Evolutionary conservation across 2,888 invertebrate species (phyloP).

Genomic region (Plebejus melissa): DNA sequence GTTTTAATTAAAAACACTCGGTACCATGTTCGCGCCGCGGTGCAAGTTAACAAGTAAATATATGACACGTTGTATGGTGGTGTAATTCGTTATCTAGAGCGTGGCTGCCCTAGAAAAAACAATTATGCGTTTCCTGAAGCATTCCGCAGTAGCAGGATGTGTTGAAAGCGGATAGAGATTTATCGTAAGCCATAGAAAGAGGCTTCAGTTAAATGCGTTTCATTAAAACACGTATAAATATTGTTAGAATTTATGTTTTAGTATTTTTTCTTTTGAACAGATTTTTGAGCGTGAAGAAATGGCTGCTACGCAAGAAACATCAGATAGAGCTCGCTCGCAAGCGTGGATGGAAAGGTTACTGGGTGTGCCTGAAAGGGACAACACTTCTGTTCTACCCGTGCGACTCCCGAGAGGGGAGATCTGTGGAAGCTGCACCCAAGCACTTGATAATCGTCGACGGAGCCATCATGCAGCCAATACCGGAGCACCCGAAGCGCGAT

Average conservation of each 20-base stretch:
- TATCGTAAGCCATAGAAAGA: neutral
- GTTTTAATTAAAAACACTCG: constrained; percentile 18
- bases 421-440: constrained; percentile 95
- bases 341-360: constrained; percentile 98
- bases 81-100: constrained; percentile 14
- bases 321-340: constrained; percentile 97
- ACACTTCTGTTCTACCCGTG: constrained; percentile 97
- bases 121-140: neutral
- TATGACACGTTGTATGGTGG: constrained; percentile 2
- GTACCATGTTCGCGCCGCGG: neutral
- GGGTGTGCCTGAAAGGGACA: constrained; percentile 98
- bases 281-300: constrained; percentile 98
- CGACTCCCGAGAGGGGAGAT: constrained; percentile 93
- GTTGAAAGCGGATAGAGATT: neutral
- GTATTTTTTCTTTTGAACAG: constrained; percentile 70
- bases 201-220: neutral
- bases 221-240: neutral
- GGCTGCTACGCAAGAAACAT: constrained; percentile 97
- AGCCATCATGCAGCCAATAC: constrained; percentile 98
- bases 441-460: constrained; percentile 97
- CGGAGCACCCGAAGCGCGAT: constrained; percentile 98
- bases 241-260: neutral
- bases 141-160: neutral
- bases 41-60: constrained; percentile 2
- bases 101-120: constrained; percentile 8